Base-by-base conservation (phyloP, 2,113 vertebrate species). In the Atlantisia rogersi region DNA sequence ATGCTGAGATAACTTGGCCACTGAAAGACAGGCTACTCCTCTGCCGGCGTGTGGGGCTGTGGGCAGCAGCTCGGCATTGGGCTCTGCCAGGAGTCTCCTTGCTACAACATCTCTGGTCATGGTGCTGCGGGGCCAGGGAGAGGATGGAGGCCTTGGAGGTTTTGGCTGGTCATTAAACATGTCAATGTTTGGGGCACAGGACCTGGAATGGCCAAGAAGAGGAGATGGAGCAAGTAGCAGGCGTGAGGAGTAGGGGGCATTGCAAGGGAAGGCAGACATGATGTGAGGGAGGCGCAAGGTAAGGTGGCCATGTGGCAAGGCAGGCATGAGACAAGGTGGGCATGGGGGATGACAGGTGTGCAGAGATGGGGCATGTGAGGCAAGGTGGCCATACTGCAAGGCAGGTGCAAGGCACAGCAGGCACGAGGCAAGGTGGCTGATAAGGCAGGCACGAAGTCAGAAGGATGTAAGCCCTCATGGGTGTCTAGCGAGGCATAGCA, bases 141-240 rank as follows among this genome's bases (percentile, higher is more conserved):
- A 70, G 46, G 68, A 59, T 1, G 6, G 44, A 74, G 22, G 19
- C 15, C 6, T 78, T 29, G n/a, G 68, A 2, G 13, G 8, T 19
- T 48, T 2, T 0, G 1, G 25, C 42, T 71, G 80, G 22, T 44
- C 25, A 29, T 32, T n/a, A 50, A 53, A 84, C 65, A 20, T 1
- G 0, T 44, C 40, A 3, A 0, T 1, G 18, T 69, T 65, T 53
- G 44, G 26, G 80, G 35, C 1, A 1, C 0, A 0, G 31, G 22
- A 82, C 62, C 26, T 62, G 75, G 48, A 79, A 53, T 2, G 14
- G 35, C 40, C 52, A 37, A 77, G 16, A 46, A 37, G 12, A 65
- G 44, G 56, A 58, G 69, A 29, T 3, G 20, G 12, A 22, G 68
- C 0, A 0, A 26, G 20, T 25, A 25, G 50, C 44, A 50, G 59